Base-by-base conservation (phyloP, 2,888 invertebrate species). In the Campoplex capitator region DNA sequence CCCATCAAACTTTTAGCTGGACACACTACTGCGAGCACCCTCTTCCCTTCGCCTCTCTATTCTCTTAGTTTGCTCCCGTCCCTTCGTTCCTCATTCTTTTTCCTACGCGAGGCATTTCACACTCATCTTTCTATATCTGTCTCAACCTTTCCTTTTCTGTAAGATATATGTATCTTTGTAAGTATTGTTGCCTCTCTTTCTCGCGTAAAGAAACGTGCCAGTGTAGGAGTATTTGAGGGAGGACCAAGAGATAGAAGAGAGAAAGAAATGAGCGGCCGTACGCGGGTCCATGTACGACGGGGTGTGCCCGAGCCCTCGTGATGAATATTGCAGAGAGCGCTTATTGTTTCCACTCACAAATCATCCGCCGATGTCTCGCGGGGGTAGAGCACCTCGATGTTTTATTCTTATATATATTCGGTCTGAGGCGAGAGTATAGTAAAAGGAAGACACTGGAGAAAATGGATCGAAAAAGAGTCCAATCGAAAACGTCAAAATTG, bases 1-100 rank as follows among this genome's bases (percentile, higher is more conserved):
- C 94, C 94, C 93, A 94, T 94, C 94, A 94, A 94, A 94, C 94
- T 94, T 94, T 94, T 93, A 94, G 93, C 93, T 90, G 92, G 93
- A 93, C 93, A 93, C 71, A 71, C 76, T 65, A 83, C 92, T 89
- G 91, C 92, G 90, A 87, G 88, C 90, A 90, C 91, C 89, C 90
- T 90, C 62, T 71, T 62, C 71, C 58, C 85, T 76, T 77, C 75
- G n/a, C 83, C 70, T 74, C 82, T 84, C 83, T 70, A 56, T 83
- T 74, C 81, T 82, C 75, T 56, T 71, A 80, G 80, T 84, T 83
- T 70, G 28, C 78, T 56, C 65, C 65, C 65, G 68, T 84, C 79
- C 75, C 85, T 78, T 45, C 79, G 75, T 65, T 84, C 86, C 87
- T 85, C 78, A 87, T 87, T 85, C 87, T 87, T 85, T 83, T 76